Percentiles rank a stretch among this genome's conserved stretches.
These are phyloP conservation scores for Bedellia somnulentella DNA, from an alignment of 2,888 invertebrate genomes.

Conservation along the genomic window DNA sequence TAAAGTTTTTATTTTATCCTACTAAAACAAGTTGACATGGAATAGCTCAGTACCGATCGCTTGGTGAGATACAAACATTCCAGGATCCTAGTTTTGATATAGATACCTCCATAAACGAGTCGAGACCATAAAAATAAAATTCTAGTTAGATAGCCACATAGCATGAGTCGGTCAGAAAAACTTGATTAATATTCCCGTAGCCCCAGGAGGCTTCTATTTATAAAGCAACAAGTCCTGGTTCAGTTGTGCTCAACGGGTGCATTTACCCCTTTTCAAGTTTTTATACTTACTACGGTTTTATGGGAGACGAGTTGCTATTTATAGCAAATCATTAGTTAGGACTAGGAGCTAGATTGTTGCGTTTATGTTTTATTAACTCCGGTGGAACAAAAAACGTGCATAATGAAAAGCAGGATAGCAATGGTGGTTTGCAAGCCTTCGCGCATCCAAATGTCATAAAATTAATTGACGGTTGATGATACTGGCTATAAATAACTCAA, in stretches of 20 bases:
- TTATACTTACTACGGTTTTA: constrained; percentile 18
- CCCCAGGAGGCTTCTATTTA: constrained; percentile 17
- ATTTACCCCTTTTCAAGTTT: constrained; percentile 21
- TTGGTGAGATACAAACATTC: too few relatives aligned
- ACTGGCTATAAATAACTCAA: too few relatives aligned
- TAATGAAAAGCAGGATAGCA: neutral
- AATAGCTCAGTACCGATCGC: too few relatives aligned
- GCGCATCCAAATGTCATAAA: too few relatives aligned
- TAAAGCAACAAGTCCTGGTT: constrained; percentile 13
- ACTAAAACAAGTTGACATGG: too few relatives aligned
- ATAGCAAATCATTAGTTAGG: constrained; percentile 23
- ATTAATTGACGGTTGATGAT: too few relatives aligned
- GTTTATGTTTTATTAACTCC: too few relatives aligned
- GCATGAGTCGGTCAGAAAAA: constrained; percentile 14
- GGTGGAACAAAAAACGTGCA: neutral
- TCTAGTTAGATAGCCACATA: too few relatives aligned
- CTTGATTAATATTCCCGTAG: constrained; percentile 17
- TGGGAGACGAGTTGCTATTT: constrained; percentile 19
- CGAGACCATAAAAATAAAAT: too few relatives aligned
- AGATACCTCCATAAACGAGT: too few relatives aligned
- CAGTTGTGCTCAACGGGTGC: constrained; percentile 15
- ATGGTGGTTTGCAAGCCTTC: constrained; percentile 1
- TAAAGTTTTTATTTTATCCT: too few relatives aligned
- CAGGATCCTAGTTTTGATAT: too few relatives aligned
- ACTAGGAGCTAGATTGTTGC: constrained; percentile 18